Base-by-base conservation (phyloP, 1,140 invertebrate species). In the Conus betulinus region DNA sequence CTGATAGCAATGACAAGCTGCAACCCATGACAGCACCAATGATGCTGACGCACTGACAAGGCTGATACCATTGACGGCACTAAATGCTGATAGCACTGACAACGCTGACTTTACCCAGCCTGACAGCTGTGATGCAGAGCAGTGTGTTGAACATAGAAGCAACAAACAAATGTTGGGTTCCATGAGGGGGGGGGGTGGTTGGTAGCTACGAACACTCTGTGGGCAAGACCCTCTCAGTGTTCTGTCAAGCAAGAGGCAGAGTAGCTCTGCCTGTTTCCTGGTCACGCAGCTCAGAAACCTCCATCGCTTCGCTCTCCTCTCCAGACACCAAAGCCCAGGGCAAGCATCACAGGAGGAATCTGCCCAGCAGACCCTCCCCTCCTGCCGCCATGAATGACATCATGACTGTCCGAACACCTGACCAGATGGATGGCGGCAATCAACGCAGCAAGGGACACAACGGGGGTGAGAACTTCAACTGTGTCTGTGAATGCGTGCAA, bases 401-500 rank as follows among this genome's bases (percentile, higher is more conserved):
- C 39, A 53, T 57, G 71, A 2, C 84, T 85, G 27, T 85, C n/a
- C 85, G 5, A 71, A 20, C 67, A 1, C 6, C 23, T 17, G 27
- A 39, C n/a, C 10, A 7, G 52, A 51, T 17, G 71, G n/a, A 23
- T 11, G 71, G 11, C 60, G 17, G 7, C 23, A 39, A 17, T 27
- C 25, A 88, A 88, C n/a, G n/a, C 51, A 25, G 20, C 67, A 17
- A 74, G 27, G 17, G 82, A 88, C 25, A 39, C 51, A n/a, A 60
- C 39, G 63, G 17, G 52, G 74, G 84, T 11, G n/a, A 20, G 25
- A 25, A 20, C 25, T 27, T 4, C 53, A n/a, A 27, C 27, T n/a
- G n/a, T 51, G 55, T 5, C 13, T 60, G 20, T 55, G 79, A 27
- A 27, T 84, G 55, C n/a, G 25, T 11, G 78, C 55, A 39, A 71